These are phyloP conservation scores for Bubo blakistoni DNA, from an alignment of 2,113 vertebrate species.

Conservation along the genomic window DNA sequence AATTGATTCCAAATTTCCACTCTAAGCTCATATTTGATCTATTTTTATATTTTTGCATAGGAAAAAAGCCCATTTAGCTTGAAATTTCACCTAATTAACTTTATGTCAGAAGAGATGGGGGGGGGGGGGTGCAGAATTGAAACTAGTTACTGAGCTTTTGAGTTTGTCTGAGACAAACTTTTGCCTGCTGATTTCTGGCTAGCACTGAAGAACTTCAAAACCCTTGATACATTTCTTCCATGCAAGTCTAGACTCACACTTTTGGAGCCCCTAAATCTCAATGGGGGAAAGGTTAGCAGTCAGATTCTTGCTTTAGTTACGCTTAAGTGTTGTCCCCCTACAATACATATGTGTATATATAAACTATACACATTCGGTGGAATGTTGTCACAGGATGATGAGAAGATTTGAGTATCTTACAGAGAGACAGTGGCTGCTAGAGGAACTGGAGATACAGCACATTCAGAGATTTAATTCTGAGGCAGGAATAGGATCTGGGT, in stretches of 20 bases:
- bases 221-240: not conserved
- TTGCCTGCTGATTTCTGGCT: not conserved
- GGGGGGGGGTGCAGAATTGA: not conserved
- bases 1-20: constrained; percentile 17
- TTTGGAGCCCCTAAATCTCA: not conserved
- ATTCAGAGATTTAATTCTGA: not conserved
- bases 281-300: not conserved
- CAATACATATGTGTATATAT: not conserved
- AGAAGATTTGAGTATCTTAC: not conserved
- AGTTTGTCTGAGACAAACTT: not conserved
- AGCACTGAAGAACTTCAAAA: not conserved
- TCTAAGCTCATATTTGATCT: constrained; percentile 14
- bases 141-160: not conserved
- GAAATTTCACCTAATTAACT: constrained; percentile 41
- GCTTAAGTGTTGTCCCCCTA: not conserved
- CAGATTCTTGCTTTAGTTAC: constrained; percentile 23
- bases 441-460: not conserved
- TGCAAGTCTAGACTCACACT: not conserved
- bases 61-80: not conserved
- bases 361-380: not conserved
- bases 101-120: not conserved
- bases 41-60: constrained; percentile 34
- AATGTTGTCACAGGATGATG: not conserved
- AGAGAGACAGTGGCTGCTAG: not conserved
- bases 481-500: not conserved